Percentiles rank a stretch among this genome's conserved stretches.
Evolutionary conservation across 2,797 vertebrate species (phyloP).

Genomic region (Crocidura indochinensis): DNA sequence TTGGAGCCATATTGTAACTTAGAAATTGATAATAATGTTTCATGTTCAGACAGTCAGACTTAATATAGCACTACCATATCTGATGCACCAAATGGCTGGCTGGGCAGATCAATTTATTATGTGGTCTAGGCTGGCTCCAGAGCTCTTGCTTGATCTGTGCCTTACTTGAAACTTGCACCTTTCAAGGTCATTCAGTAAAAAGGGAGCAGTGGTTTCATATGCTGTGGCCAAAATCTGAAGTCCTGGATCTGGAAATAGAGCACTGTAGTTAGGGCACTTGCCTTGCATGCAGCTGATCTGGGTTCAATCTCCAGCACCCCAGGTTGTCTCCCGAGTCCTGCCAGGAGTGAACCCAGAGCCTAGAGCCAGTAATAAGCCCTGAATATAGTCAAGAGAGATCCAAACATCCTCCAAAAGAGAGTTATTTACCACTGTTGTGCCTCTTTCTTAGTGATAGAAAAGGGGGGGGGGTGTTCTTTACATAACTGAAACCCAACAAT

Average conservation of each 20-base stretch:
- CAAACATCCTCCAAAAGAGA: too few relatives aligned
- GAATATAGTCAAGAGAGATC: too few relatives aligned
- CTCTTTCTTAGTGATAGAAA: conserved; percentile 4
- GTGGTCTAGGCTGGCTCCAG: conserved; percentile 3
- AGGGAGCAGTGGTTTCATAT: not conserved
- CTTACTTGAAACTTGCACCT: conserved; percentile 39
- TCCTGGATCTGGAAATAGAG: not conserved
- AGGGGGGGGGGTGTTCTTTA: too few relatives aligned
- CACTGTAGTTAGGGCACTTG: too few relatives aligned
- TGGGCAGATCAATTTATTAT: not conserved
- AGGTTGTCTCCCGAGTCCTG: too few relatives aligned
- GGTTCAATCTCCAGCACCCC: too few relatives aligned
- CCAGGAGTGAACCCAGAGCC: too few relatives aligned
- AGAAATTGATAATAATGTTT: too few relatives aligned
- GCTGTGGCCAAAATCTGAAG: not conserved
- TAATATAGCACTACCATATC: conserved; percentile 7
- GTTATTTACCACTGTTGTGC: not conserved
- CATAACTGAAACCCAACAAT: too few relatives aligned
- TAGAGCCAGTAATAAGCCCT: too few relatives aligned
- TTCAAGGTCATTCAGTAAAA: conserved; percentile 11
- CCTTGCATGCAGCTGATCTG: too few relatives aligned
- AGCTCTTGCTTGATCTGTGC: not conserved
- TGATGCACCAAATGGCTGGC: conserved; percentile 6
- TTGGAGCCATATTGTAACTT: too few relatives aligned
- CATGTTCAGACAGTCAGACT: not conserved